Evolutionary conservation across 1,140 invertebrate species (phyloP).

Genomic region (Zaprionus tsacasi): DNA sequence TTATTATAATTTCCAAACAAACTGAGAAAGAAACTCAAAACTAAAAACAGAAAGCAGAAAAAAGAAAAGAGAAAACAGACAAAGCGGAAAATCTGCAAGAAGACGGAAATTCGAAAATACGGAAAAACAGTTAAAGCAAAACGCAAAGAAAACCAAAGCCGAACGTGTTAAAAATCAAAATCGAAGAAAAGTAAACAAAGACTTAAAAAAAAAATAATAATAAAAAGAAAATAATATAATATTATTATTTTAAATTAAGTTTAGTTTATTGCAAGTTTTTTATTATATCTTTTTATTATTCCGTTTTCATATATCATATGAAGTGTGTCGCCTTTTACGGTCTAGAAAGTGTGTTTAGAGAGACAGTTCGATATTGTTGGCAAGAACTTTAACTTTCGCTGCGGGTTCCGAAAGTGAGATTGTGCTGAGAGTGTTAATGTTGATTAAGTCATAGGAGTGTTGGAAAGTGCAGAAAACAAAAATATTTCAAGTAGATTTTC

Average conservation of each 20-base stretch:
- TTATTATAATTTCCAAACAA: constrained; percentile 84
- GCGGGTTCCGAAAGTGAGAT: constrained; percentile 8
- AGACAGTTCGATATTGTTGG: background rate
- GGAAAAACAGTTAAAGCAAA: constrained; percentile 46
- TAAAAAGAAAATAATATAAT: constrained; percentile 20
- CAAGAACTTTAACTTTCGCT: constrained; percentile 3
- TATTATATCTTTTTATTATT: background rate
- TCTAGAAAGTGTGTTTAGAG: background rate
- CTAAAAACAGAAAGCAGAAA: constrained; percentile 47
- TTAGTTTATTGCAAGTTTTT: background rate
- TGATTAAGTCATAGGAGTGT: background rate
- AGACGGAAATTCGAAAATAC: constrained; percentile 42
- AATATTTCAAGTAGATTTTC: background rate
- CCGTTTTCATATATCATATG: background rate
- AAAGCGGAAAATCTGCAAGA: constrained; percentile 37
- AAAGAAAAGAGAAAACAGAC: constrained; percentile 26
- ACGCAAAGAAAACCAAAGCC: constrained; percentile 35
- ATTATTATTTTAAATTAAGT: constrained; percentile 2
- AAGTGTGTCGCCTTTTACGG: background rate
- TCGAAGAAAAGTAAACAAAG: constrained; percentile 31
- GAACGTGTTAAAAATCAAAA: constrained; percentile 20
- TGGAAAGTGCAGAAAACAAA: background rate
- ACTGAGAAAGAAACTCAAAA: constrained; percentile 66
- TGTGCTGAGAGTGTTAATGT: background rate
- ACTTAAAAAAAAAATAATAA: constrained; percentile 4